Evolutionary conservation across 2,888 invertebrate species (phyloP).

Genomic region (Cyclophora punctaria): DNA sequence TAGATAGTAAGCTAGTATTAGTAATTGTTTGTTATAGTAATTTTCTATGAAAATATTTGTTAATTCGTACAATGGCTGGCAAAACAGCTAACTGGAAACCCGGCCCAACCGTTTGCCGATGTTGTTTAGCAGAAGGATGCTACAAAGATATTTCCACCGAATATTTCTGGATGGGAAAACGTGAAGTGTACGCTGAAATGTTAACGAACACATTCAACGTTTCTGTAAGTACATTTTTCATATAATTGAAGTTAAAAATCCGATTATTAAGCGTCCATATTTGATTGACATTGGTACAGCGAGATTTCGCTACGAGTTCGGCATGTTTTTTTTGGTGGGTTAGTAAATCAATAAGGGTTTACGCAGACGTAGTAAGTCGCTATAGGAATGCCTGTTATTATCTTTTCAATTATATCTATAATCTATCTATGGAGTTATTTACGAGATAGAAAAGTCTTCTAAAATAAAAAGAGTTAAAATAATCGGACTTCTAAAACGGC

Average conservation of each 20-base stretch:
- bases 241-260: not conserved
- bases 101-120: slow-evolving; percentile 62
- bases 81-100: slow-evolving; percentile 61
- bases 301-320: not conserved
- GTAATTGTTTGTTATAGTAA: slow-evolving; percentile 29
- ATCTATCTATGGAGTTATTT: too few species aligned
- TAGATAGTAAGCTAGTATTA: slow-evolving; percentile 20
- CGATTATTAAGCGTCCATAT: not conserved
- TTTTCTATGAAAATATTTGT: slow-evolving; percentile 36
- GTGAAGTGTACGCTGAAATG: slow-evolving; percentile 67
- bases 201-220: slow-evolving; percentile 52
- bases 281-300: not conserved
- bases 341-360: slow-evolving; percentile 30
- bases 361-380: not conserved
- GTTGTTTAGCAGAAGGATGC: slow-evolving; percentile 62
- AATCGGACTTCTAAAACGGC: too few species aligned
- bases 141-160: slow-evolving; percentile 69
- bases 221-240: slow-evolving; percentile 54
- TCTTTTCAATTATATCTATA: too few species aligned
- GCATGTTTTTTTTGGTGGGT: slow-evolving; percentile 24
- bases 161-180: slow-evolving; percentile 71
- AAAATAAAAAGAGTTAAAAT: too few species aligned
- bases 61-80: slow-evolving; percentile 46
- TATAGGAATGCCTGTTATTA: too few species aligned
- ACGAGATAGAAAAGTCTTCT: too few species aligned